Evolutionary conservation across 1,140 invertebrate species (phyloP), one percentile per base, ranked within the genome.

Genomic region (Drosophila insularis): DNA sequence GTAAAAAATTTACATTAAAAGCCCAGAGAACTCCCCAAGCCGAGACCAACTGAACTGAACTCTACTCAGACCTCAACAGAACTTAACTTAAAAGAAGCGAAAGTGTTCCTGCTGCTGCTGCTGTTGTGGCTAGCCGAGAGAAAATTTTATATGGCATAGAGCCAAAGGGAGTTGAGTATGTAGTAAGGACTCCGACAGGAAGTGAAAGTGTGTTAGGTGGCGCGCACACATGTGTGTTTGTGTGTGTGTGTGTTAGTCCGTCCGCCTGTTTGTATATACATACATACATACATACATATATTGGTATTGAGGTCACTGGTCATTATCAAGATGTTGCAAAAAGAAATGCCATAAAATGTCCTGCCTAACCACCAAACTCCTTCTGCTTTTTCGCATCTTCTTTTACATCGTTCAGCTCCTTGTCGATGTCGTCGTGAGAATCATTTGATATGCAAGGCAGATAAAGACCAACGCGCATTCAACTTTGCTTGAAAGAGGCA

Each of bases 1-100:
- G 84, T 87, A 80, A 89, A 87, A 87, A 87, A 82, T 87, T 59
- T 73, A 69, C 76, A 87, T 87, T 87, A 89, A 89, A 89, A 89
- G 76, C 79, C 78, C 69, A 78, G 43, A 50, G 43, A 50, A 50
- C 43, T 50, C 43, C 43, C 43, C 17, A 50, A 50, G 43, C 43
- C 43, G 43, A 21, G 14, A 50, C 17, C 43, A 50, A 50, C 43
- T 21, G 43, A 50, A 50, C 43, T 50, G 17, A 50, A 50, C 43
- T 35, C 32, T 10, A 35, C 32, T 35, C n/a, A n/a, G n/a, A n/a
- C n/a, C n/a, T n/a, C 32, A 35, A 35, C 32, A 35, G 32, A 19
- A 46, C 43, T 6, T 10, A 50, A 50, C 17, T 50, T 21, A 17
- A 72, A 63, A 59, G 63, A 53, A 81, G 79, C 68, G 82, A 86